A percentile compares a stretch with the other conserved stretches of the same genome.
Evolutionary conservation across 1,140 invertebrate genomes (phyloP).

Genomic region (Dufourea novaeangliae): DNA sequence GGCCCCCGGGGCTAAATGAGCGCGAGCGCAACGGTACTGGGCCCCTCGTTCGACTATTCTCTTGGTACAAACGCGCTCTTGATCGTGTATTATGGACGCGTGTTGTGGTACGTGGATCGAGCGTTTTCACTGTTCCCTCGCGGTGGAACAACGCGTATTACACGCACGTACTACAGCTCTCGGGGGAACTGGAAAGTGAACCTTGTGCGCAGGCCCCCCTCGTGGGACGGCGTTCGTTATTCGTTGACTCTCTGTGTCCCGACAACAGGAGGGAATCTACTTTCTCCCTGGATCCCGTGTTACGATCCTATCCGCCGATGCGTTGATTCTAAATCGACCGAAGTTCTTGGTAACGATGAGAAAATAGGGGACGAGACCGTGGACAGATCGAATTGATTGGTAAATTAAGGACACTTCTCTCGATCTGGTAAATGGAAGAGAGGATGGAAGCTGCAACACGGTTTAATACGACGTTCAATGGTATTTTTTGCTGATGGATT

Average conservation of each 20-base stretch:
- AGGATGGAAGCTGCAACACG: no score
- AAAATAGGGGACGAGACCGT: neutral
- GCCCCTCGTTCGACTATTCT: slow-evolving; percentile 43
- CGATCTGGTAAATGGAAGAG: no score
- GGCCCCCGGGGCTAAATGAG: slow-evolving; percentile 41
- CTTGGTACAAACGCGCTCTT: slow-evolving; percentile 22
- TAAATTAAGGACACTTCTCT: no score
- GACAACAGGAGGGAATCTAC: slow-evolving; percentile 35
- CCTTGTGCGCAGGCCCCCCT: slow-evolving; percentile 19
- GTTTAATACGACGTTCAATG: no score
- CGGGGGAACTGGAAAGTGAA: slow-evolving; percentile 63
- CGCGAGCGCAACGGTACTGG: slow-evolving; percentile 52
- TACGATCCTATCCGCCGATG: slow-evolving; percentile 26
- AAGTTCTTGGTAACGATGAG: neutral
- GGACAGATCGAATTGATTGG: no score
- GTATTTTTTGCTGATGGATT: no score
- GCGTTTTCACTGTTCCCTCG: slow-evolving; percentile 49
- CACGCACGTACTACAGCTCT: slow-evolving; percentile 39
- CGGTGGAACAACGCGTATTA: slow-evolving; percentile 6
- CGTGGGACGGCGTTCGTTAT: slow-evolving; percentile 34
- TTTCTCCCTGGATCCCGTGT: slow-evolving; percentile 56
- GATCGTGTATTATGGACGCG: slow-evolving; percentile 1
- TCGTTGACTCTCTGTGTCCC: slow-evolving; percentile 13
- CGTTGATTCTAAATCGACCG: slow-evolving; percentile 22
- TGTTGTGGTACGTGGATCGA: no score